Percentiles rank a stretch among this genome's conserved stretches.
Evolutionary conservation across 2,888 invertebrate species (phyloP).

Genomic region (Clitarchus hookeri): DNA sequence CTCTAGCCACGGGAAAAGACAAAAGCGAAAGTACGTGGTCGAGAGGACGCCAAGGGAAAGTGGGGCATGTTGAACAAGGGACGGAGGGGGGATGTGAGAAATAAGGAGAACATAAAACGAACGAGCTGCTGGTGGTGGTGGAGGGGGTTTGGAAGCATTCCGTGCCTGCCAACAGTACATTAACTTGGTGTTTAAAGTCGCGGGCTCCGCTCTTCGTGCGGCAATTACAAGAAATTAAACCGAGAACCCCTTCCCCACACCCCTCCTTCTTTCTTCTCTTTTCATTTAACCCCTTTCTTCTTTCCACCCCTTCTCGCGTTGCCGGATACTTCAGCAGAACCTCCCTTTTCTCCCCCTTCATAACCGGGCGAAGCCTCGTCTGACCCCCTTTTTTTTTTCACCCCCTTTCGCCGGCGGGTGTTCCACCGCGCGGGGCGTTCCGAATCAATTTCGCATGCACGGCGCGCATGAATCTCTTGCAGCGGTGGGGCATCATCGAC

Average conservation of each 20-base stretch:
- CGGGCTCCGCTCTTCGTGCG: background rate
- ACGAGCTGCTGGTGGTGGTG: no score
- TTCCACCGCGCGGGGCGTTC: background rate
- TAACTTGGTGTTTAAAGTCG: conserved; percentile 9
- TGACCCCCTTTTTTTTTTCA: background rate
- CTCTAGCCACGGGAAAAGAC: background rate
- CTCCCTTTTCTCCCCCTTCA: background rate
- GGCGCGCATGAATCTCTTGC: background rate
- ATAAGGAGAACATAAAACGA: background rate
- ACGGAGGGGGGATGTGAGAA: background rate
- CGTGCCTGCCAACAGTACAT: conserved; percentile 2
- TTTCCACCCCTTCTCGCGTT: no score
- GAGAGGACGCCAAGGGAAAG: background rate
- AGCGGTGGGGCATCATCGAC: background rate
- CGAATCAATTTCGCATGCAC: conserved; percentile 8
- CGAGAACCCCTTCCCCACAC: no score
- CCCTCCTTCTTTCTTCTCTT: background rate
- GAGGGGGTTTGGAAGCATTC: background rate
- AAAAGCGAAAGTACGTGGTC: background rate
- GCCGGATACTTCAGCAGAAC: no score
- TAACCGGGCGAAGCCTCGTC: background rate
- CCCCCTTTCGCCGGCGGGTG: background rate
- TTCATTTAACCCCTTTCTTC: no score
- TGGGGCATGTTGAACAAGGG: background rate
- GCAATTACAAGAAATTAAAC: conserved; percentile 9